phyloP scores from a whole-genome alignment of 1,140 invertebrate genomes.

The Lerema accius region DNA sequence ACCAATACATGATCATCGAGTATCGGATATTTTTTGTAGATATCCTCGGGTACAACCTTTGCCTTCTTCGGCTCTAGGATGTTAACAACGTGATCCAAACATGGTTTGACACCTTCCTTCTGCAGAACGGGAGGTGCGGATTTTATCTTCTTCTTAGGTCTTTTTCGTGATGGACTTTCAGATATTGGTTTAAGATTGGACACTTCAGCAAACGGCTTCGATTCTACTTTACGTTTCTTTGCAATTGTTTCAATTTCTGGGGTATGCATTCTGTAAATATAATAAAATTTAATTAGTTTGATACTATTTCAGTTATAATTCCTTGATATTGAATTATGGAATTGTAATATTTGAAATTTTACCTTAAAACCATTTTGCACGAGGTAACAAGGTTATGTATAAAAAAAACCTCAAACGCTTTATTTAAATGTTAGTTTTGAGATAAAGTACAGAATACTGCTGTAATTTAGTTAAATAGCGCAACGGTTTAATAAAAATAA shows the following conservation, averaged over 20 bases:
- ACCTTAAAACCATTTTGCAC: slow-evolving; percentile 4
- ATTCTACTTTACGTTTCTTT: slow-evolving; percentile 17
- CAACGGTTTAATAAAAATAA: too few species aligned
- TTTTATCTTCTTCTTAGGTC: slow-evolving; percentile 7
- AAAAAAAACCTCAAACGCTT: too few species aligned
- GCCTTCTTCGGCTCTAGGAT: background rate
- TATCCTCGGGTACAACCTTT: slow-evolving; percentile 35
- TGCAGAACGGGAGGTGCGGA: slow-evolving; percentile 2
- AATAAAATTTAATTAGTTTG: too few species aligned
- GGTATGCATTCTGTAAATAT: slow-evolving; percentile 9
- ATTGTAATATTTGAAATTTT: too few species aligned
- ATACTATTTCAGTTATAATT: too few species aligned
- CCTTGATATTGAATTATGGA: too few species aligned
- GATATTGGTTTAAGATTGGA: background rate
- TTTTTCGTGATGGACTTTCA: background rate
- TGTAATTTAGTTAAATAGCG: too few species aligned
- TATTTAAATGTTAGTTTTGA: too few species aligned
- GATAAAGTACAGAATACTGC: too few species aligned
- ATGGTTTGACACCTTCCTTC: background rate
- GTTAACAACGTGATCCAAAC: background rate
- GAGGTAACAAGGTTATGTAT: slow-evolving; percentile 1
- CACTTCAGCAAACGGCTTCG: background rate
- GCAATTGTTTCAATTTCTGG: background rate
- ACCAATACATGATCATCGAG: slow-evolving; percentile 57
- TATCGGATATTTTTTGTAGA: slow-evolving; percentile 52